These are phyloP conservation scores for Scylla paramamosain DNA, from an alignment of 1,140 invertebrate species.

Conservation along the genomic window DNA sequence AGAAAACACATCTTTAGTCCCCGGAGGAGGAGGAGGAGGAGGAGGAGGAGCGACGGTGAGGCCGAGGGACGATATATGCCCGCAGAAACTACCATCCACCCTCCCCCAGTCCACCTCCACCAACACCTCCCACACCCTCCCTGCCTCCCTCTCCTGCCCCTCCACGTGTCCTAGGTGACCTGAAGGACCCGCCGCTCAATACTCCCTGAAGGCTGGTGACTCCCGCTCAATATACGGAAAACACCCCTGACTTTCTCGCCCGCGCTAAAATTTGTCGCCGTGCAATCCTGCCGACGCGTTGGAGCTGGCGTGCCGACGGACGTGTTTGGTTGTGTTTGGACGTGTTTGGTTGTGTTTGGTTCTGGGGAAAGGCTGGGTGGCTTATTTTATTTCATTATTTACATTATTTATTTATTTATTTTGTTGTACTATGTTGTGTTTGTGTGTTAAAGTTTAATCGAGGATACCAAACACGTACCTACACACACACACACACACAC, in stretches of 20 bases:
- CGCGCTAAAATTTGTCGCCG: not conserved
- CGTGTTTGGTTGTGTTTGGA: too few species aligned
- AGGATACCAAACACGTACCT: too few species aligned
- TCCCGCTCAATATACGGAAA: slow-evolving; percentile 21
- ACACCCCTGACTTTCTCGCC: not conserved
- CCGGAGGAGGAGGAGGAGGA: too few species aligned
- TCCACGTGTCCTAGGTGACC: not conserved
- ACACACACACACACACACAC: slow-evolving; percentile 20
- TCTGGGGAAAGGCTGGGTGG: too few species aligned
- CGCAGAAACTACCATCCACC: not conserved
- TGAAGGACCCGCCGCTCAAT: slow-evolving; percentile 18
- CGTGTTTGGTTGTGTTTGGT: too few species aligned
- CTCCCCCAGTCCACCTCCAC: not conserved
- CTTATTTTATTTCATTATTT: too few species aligned
- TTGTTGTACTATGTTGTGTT: too few species aligned
- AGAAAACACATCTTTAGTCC: too few species aligned
- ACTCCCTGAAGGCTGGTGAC: slow-evolving; percentile 8
- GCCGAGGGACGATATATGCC: not conserved
- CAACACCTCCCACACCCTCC: not conserved
- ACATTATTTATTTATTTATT: not conserved
- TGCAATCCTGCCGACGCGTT: not conserved
- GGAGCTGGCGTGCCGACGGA: not conserved
- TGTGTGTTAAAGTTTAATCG: too few species aligned
- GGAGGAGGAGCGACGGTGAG: too few species aligned
- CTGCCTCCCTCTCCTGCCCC: not conserved